Percentiles rank a stretch among this genome's conserved stretches.
Evolutionary conservation across 1,140 invertebrate genomes (phyloP).

Genomic region (Lordiphosa clarofinis): DNA sequence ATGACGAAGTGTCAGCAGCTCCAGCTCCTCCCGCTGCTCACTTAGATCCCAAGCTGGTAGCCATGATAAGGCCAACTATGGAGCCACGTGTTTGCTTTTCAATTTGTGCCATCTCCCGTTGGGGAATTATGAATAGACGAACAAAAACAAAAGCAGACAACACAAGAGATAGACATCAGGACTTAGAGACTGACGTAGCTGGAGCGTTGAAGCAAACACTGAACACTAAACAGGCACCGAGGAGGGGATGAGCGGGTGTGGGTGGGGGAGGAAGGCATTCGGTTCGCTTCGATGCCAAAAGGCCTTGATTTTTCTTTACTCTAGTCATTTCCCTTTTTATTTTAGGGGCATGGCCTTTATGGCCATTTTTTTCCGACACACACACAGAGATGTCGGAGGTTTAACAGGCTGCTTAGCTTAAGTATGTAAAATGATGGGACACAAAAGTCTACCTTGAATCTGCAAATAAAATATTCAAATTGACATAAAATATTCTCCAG

Average conservation of each 20-base stretch:
- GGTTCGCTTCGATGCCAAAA: conserved; percentile 35
- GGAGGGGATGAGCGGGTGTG: neutral
- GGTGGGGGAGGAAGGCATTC: neutral
- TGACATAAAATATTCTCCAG: no score
- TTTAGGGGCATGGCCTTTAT: conserved; percentile 12
- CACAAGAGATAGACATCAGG: conserved; percentile 42
- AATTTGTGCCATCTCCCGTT: conserved; percentile 46
- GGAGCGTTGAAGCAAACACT: conserved; percentile 35
- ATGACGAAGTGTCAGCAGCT: conserved; percentile 47
- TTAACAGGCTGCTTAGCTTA: neutral
- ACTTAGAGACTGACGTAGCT: conserved; percentile 19
- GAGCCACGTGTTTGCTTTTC: conserved; percentile 55
- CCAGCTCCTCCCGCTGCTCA: neutral
- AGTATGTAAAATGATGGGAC: conserved; percentile 1
- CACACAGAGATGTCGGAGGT: neutral
- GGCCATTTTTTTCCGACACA: neutral
- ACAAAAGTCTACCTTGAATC: no score
- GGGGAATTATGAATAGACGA: conserved; percentile 57
- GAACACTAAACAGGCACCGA: conserved; percentile 22
- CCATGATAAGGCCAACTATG: conserved; percentile 38
- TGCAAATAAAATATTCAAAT: no score
- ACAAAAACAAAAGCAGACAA: conserved; percentile 27
- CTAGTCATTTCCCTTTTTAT: conserved; percentile 5
- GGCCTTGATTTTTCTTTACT: conserved; percentile 35
- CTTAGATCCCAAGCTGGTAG: conserved; percentile 18